Percentiles rank a stretch among this genome's conserved stretches.
Conservation (phyloP, 1,140 invertebrate genomes). For the Diachasma alloeum region DNA sequence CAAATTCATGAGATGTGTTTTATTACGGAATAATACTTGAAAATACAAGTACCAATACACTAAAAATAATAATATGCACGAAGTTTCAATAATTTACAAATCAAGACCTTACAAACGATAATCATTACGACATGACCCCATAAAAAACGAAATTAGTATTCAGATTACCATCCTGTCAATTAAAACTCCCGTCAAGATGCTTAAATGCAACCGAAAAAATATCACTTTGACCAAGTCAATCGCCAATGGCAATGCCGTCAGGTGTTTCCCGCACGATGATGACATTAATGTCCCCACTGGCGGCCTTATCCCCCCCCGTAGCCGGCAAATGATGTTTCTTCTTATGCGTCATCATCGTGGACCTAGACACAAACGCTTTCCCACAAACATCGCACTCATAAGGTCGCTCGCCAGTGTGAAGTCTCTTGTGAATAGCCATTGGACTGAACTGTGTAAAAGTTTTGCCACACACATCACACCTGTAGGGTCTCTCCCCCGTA, state of each 20-base stretch:
- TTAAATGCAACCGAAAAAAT: neutral
- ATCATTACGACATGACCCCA: too few relatives aligned
- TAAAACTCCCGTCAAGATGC: too few relatives aligned
- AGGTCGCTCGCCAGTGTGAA: slow-evolving; percentile 83
- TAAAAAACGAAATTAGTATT: too few relatives aligned
- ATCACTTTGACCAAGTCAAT: neutral
- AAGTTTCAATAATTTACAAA: neutral
- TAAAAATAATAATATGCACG: neutral
- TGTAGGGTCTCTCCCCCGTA: slow-evolving; percentile 74
- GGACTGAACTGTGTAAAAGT: slow-evolving; percentile 73
- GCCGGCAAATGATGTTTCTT: slow-evolving; percentile 64
- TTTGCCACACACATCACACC: slow-evolving; percentile 71
- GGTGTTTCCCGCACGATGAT: slow-evolving; percentile 47
- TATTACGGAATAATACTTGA: neutral
- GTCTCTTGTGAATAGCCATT: slow-evolving; percentile 71
- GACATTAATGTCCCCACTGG: slow-evolving; percentile 27
- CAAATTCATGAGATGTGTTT: neutral
- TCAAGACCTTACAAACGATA: neutral
- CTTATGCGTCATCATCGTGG: slow-evolving; percentile 70
- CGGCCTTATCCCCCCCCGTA: slow-evolving; percentile 22
- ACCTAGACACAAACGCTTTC: slow-evolving; percentile 69
- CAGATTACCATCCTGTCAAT: too few relatives aligned
- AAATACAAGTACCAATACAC: neutral
- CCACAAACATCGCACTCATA: slow-evolving; percentile 80
- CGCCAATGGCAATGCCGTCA: neutral